These are phyloP conservation scores for Nomada hirtipes DNA, from an alignment of 2,888 invertebrate species.

Conservation along the genomic window DNA sequence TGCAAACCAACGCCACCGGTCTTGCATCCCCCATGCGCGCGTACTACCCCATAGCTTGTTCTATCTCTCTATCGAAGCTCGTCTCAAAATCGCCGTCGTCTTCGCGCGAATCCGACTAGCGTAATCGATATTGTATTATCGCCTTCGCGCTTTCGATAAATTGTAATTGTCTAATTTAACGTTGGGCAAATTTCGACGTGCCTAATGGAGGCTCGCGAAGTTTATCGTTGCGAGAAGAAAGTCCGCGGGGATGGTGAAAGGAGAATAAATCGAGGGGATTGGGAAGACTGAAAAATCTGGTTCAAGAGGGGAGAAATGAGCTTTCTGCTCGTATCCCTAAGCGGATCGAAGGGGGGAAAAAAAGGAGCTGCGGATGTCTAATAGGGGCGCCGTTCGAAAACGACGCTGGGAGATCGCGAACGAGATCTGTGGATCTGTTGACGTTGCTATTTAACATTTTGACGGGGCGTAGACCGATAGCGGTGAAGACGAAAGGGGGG, in stretches of 20 bases:
- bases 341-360: constrained; percentile 11
- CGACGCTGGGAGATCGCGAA: constrained; percentile 7
- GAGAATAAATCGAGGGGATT: background rate
- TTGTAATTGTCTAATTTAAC: constrained; percentile 35
- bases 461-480: too few relatives aligned
- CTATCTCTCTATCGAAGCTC: background rate
- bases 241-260: background rate
- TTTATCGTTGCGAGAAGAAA: background rate
- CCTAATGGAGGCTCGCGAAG: constrained; percentile 1
- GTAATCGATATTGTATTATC: constrained; percentile 22
- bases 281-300: constrained; percentile 20
- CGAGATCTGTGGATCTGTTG: background rate
- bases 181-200: constrained; percentile 42
- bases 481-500: too few relatives aligned
- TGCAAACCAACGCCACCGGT: background rate
- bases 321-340: constrained; percentile 21
- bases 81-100: background rate
- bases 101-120: background rate
- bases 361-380: background rate
- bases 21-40: background rate
- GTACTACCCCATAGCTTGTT: background rate
- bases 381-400: constrained; percentile 18
- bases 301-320: constrained; percentile 18
- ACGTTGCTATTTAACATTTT: background rate
- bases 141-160: background rate